A percentile compares a stretch with the other conserved stretches of the same genome.
Evolutionary conservation across 2,888 invertebrate genomes (phyloP).

Genomic region (Noctua pronuba): DNA sequence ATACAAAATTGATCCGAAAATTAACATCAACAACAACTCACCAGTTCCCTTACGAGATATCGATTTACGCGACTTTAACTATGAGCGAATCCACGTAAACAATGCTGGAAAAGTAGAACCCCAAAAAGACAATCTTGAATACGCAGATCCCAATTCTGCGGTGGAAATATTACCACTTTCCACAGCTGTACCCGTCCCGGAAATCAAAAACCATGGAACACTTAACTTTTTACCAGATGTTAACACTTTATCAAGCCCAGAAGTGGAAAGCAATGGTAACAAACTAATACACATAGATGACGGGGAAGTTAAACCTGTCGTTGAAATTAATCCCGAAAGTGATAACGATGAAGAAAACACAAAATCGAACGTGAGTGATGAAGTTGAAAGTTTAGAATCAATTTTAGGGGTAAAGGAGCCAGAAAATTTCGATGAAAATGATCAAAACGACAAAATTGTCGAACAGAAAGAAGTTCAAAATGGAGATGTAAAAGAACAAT

Average conservation of each 20-base stretch:
- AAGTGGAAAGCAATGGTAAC: conserved; percentile 65
- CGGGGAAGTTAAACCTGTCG: conserved; percentile 85
- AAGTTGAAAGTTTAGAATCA: conserved; percentile 74
- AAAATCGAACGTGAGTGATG: conserved; percentile 66
- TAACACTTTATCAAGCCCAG: conserved; percentile 22
- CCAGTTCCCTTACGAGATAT: conserved; percentile 74
- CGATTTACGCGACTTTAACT: conserved; percentile 78
- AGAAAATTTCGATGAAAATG: conserved; percentile 49
- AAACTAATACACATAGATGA: conserved; percentile 78
- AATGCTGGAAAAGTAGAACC: conserved; percentile 75
- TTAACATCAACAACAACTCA: conserved; percentile 46
- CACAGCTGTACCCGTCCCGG: conserved; percentile 57
- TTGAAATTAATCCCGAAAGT: conserved; percentile 81
- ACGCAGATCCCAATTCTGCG: conserved; percentile 64
- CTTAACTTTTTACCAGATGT: conserved; percentile 44
- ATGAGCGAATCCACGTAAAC: conserved; percentile 77
- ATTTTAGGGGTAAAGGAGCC: conserved; percentile 69
- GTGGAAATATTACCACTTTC: conserved; percentile 64
- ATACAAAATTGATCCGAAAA: conserved; percentile 26
- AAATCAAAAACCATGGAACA: conserved; percentile 53
- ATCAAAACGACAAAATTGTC: conserved; percentile 70
- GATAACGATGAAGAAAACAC: conserved; percentile 72
- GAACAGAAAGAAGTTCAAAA: conserved; percentile 61
- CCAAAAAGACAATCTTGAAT: conserved; percentile 69
- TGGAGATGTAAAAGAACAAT: conserved; percentile 83